phyloP scores from a whole-genome alignment of 2,888 invertebrate genomes.

The Cartodere bifasciata region DNA sequence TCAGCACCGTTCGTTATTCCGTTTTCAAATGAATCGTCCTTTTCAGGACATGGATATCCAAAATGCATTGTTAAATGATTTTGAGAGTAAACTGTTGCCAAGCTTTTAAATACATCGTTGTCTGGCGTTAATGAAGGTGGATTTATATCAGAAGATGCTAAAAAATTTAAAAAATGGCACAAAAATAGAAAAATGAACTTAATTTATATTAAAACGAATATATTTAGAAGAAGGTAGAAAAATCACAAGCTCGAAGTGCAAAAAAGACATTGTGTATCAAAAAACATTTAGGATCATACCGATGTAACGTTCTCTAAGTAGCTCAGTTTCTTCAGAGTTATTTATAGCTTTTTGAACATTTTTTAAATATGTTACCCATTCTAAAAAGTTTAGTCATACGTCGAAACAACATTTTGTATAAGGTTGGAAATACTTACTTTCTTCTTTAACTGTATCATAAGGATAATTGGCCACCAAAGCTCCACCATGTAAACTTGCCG shows the following conservation, averaged over 20 bases:
- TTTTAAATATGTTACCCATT: slow-evolving; percentile 17
- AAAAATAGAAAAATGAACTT: background rate
- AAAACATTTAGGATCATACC: too few species aligned
- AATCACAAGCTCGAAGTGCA: too few species aligned
- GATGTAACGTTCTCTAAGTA: slow-evolving; percentile 17
- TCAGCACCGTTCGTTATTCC: slow-evolving; percentile 57
- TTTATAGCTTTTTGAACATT: slow-evolving; percentile 13
- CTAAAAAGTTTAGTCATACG: slow-evolving; percentile 13
- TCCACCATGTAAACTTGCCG: slow-evolving; percentile 53
- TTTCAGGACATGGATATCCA: slow-evolving; percentile 34
- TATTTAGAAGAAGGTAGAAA: background rate
- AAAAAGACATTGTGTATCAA: too few species aligned
- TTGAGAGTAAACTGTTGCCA: slow-evolving; percentile 43
- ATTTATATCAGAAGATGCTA: slow-evolving; percentile 15
- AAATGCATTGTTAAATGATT: slow-evolving; percentile 45
- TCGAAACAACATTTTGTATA: background rate
- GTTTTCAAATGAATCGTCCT: slow-evolving; percentile 33
- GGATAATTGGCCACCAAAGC: slow-evolving; percentile 59
- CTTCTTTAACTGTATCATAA: slow-evolving; percentile 42
- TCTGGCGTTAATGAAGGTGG: slow-evolving; percentile 44
- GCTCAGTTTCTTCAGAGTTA: slow-evolving; percentile 12
- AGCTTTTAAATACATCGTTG: slow-evolving; percentile 47
- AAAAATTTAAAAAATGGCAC: slow-evolving; percentile 8
- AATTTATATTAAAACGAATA: background rate
- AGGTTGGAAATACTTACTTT: slow-evolving; percentile 23